Conservation (phyloP, 2,113 vertebrate genomes). For the Sapayoa aenigma region DNA sequence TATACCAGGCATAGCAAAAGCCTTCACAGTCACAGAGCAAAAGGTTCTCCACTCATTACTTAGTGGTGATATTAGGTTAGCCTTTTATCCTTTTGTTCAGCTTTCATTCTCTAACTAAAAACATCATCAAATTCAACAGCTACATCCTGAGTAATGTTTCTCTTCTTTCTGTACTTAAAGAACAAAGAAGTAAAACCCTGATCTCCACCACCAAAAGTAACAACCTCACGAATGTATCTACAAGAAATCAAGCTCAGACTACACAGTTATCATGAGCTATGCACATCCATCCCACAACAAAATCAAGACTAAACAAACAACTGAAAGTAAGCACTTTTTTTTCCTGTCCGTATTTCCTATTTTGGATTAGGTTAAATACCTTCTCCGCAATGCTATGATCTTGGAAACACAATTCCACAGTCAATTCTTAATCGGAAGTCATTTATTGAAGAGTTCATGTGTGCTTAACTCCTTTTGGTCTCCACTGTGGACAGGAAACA, state of each 20-base stretch:
- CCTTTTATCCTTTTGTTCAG: not conserved
- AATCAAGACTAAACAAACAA: not conserved
- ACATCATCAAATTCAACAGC: not conserved
- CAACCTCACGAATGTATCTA: not conserved
- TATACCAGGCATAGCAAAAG: not conserved
- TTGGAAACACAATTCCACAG: not conserved
- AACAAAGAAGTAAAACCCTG: not conserved
- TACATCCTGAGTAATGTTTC: not conserved
- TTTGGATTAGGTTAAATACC: not conserved
- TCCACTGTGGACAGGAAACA: not conserved
- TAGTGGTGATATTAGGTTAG: not conserved
- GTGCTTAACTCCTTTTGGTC: not conserved
- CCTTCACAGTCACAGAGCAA: not conserved
- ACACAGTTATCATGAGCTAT: not conserved
- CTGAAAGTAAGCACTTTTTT: fast-evolving
- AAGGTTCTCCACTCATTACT: not conserved
- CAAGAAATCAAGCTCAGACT: not conserved
- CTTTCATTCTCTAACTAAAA: not conserved
- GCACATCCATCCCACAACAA: not conserved
- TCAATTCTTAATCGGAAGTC: not conserved
- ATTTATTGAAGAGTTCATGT: not conserved
- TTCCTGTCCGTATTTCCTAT: not conserved
- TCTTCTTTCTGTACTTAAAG: not conserved
- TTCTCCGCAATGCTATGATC: not conserved
- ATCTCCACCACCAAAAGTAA: not conserved